Base-by-base conservation (phyloP, 2,113 vertebrate species). In the Sminthopsis crassicaudata region DNA sequence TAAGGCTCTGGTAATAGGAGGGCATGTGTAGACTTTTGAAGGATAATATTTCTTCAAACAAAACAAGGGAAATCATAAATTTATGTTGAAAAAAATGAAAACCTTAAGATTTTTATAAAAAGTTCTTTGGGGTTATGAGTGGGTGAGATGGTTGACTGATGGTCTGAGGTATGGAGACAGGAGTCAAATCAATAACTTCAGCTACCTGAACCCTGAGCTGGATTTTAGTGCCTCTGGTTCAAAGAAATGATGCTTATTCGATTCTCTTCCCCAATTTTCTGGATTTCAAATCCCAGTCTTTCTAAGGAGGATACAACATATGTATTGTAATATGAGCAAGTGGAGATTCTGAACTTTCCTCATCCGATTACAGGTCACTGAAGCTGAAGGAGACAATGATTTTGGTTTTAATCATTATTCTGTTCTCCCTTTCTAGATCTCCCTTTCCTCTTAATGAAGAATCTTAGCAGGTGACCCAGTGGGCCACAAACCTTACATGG, bases 401-500 rank as follows among this genome's bases (percentile, higher is more conserved):
- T 97, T 97, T 97, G 97, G 97, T 96, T 97, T 97, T 97, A 97
- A 98, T 97, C 96, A 96, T 91, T 89, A 94, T 94, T 88, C 96
- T 95, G 52, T 76, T 97, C 96, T 94, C 92, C 30, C 26, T 55
- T 53, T 55, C 90, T 46, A 27, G 53, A 97, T 95, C 91, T 91
- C 91, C 90, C 67, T 90, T 84, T 55, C 94, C 93, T 42, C 91
- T 94, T 89, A 88, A 48, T 89, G 8, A 88, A 92, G 95, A 94
- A 96, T 95, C 95, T 95, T 50, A 46, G 92, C 19, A 91, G 57
- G 89, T 88, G 93, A 91, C 60, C 93, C 95, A 53, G 27, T 11
- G 89, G 95, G 93, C 53, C 48, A 22, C 90, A 50, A 0, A 92
- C 90, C 92, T 91, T 91, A 93, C 94, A 53, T 46, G 26, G 53